A percentile compares a stretch with the other conserved stretches of the same genome.
Evolutionary conservation across 2,797 vertebrate genomes (phyloP).

Genomic region (Neosilurus hyrtlii): DNA sequence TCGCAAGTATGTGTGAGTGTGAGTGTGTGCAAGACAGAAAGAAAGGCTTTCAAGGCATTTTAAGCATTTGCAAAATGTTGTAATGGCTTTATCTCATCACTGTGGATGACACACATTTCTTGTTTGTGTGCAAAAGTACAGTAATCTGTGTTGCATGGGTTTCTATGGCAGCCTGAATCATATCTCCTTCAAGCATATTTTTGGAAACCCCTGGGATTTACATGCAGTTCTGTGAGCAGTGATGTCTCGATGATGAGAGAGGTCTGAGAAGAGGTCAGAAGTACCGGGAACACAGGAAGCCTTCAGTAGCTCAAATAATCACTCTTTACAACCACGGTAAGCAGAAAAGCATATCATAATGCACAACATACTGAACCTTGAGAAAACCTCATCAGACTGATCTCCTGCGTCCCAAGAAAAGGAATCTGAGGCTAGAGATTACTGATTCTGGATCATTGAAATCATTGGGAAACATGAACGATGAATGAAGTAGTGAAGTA

Average conservation of each 20-base stretch:
- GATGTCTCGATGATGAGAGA: neutral
- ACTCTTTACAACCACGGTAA: neutral
- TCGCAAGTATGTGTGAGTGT: neutral
- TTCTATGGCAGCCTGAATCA: conserved; percentile 5
- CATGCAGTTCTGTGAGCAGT: neutral
- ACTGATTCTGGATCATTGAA: neutral
- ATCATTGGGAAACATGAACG: neutral
- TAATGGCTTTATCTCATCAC: neutral
- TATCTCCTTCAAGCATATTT: neutral
- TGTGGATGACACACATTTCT: neutral
- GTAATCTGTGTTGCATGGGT: neutral
- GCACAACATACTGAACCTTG: neutral
- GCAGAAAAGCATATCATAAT: neutral
- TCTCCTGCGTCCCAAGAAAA: neutral
- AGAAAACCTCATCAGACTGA: neutral
- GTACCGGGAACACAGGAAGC: neutral
- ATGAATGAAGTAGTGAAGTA: neutral
- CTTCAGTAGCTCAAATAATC: neutral
- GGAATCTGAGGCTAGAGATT: neutral
- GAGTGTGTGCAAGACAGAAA: neutral
- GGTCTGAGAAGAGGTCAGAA: neutral
- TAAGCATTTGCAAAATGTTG: neutral
- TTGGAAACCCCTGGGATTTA: neutral
- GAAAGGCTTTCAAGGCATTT: neutral
- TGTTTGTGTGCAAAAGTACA: neutral